Evolutionary conservation across 2,888 invertebrate genomes (phyloP), one percentile per base, ranked within the genome.

Genomic region (Ornithoptera priamus): DNA sequence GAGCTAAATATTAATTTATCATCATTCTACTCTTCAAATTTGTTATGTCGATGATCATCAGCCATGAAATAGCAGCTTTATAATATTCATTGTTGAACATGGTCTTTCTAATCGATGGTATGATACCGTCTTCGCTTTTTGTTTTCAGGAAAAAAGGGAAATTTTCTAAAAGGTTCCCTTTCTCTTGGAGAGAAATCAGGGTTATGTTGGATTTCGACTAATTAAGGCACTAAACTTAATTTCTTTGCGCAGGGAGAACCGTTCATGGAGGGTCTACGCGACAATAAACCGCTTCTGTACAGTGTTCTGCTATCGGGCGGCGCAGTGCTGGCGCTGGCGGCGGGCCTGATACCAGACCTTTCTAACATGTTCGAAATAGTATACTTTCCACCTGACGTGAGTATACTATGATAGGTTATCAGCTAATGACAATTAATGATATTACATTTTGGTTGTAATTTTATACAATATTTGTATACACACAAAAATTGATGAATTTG

Each of bases 181-280:
- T 46, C 46, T 46, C 15, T 12, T 46, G 46, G 12, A 42, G 46
- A 46, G 46, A 46, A 46, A 15, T 2, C 46, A 46, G 46, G 46
- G 15, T 15, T 46, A 46, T 39, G 39, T 4, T 15, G 46, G 15
- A 46, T 46, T 46, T 15, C 15, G 0, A 46, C 46, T 15, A 10
- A 12, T 46, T 15, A 46, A 12, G 2, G 4, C 46, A 15, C 15
- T 46, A 15, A 46, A 53, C n/a, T 53, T n/a, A n/a, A 22, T 58
- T 58, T 67, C 62, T 77, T 75, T 80, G 85, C 85, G 20, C 85
- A 99, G 99, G 99, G 99, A 8, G 96, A 98, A 86, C 99, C 99
- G 3, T 99, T 98, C 84, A 99, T 99, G 99, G 99, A 99, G 88
- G 97, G 98, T 81, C 92, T 99, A 66, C 93, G 93, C 62, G 97